A percentile compares a stretch with the other conserved stretches of the same genome.
phyloP scores from a whole-genome alignment of 2,888 invertebrate species.

The Iselma pallidipennis region DNA sequence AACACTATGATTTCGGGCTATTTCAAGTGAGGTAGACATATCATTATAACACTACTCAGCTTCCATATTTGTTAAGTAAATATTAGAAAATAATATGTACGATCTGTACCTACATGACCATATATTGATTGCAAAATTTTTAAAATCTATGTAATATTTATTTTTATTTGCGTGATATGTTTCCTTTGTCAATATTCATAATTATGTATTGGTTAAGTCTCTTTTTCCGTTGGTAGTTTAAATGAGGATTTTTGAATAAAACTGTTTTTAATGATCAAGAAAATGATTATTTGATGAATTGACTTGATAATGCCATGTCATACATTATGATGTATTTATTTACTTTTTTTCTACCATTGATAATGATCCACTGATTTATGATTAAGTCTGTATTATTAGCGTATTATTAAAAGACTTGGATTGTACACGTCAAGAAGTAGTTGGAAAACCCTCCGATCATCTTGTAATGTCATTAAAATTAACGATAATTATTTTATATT shows the following conservation, averaged over 20 bases:
- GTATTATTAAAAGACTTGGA: not conserved
- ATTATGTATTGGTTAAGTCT: no score
- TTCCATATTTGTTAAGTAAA: conserved; percentile 5
- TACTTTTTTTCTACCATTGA: not conserved
- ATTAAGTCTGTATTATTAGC: conserved; percentile 1
- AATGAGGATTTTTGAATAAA: not conserved
- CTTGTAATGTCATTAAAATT: not conserved
- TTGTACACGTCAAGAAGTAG: not conserved
- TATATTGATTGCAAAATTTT: not conserved
- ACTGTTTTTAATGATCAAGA: not conserved
- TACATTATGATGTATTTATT: not conserved
- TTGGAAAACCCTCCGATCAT: no score
- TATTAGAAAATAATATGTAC: not conserved
- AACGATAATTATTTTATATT: no score
- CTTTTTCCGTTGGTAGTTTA: no score
- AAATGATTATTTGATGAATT: not conserved
- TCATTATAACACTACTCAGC: not conserved
- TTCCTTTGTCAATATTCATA: not conserved
- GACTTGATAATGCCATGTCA: not conserved
- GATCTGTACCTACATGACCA: not conserved
- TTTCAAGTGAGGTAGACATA: not conserved
- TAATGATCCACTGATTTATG: conserved; percentile 1
- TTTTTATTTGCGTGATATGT: conserved; percentile 4
- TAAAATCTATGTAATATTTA: conserved; percentile 15
- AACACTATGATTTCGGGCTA: not conserved